Conservation (phyloP, 2,797 vertebrate genomes). For the Distichodus sexfasciatus region DNA sequence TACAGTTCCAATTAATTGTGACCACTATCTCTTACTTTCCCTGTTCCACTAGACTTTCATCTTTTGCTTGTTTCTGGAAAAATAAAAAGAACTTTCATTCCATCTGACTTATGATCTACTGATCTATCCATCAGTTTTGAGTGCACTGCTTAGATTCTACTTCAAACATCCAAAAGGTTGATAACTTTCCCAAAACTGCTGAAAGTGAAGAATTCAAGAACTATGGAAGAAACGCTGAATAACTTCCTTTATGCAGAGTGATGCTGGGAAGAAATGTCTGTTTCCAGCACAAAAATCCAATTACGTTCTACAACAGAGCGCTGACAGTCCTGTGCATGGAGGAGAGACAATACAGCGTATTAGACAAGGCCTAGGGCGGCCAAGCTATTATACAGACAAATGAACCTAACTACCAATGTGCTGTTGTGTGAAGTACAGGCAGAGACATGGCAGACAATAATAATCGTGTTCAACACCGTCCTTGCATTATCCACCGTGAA, state of each 20-base stretch:
- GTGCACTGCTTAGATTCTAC: slow-evolving; percentile 26
- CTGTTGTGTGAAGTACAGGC: slow-evolving; percentile 41
- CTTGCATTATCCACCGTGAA: slow-evolving; percentile 44
- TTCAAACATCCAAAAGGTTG: neutral
- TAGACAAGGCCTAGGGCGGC: slow-evolving; percentile 36
- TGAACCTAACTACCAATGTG: slow-evolving; percentile 38
- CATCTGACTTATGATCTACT: slow-evolving; percentile 31
- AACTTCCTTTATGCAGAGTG: slow-evolving; percentile 21
- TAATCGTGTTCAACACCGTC: slow-evolving; percentile 39
- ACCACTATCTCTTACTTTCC: slow-evolving; percentile 12
- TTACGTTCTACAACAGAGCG: slow-evolving; percentile 46
- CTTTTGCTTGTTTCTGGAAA: slow-evolving; percentile 17
- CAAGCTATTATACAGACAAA: slow-evolving; percentile 46
- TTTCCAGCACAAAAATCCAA: slow-evolving; percentile 48
- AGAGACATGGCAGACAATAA: slow-evolving; percentile 39
- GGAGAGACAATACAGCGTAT: slow-evolving; percentile 37
- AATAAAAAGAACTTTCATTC: slow-evolving; percentile 11
- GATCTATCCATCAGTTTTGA: slow-evolving; percentile 23
- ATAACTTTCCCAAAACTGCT: slow-evolving; percentile 28
- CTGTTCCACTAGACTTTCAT: slow-evolving; percentile 34
- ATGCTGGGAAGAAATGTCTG: slow-evolving; percentile 13
- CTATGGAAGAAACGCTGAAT: slow-evolving; percentile 16
- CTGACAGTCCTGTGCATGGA: slow-evolving; percentile 39
- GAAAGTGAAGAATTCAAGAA: slow-evolving; percentile 18
- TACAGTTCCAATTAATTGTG: slow-evolving; percentile 41